Evolutionary conservation across 2,888 invertebrate species (phyloP), one percentile per base, ranked within the genome.

Genomic region (Parnassius smintheus): DNA sequence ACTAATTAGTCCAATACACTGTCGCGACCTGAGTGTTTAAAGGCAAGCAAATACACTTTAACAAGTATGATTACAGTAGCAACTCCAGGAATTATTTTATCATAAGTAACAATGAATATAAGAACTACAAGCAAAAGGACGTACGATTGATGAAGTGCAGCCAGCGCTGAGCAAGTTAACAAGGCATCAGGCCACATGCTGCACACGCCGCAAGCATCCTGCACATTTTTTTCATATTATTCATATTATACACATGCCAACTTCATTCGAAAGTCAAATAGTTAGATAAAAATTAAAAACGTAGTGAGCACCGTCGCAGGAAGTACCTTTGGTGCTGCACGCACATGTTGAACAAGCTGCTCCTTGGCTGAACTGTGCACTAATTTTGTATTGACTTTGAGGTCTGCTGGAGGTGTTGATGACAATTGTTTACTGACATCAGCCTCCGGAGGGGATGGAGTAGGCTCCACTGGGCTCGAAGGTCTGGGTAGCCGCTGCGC

Each of bases 391-490:
- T 46, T 46, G 9, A 42, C 35, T 2, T 13, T 35, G 52, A 11
- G 50, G 4, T 42, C 50, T 3, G 42, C 12, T 1, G 25, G 25
- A 9, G 45, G 35, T 45, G 25, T 10, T 12, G 18, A 41, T 11
- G 50, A 44, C 12, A 13, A n/a, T 13, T 54, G 54, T 54, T 42
- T 42, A 22, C 18, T 0, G 13, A 18, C 13, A 25, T 42, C 41
- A 22, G 56, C 59, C 59, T 48, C 65, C 51, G 59, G 62, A 59
- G 42, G 57, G 52, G 13, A 54, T 11, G 10, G 65, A 59, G 9
- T 42, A 60, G 42, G 57, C 65, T 66, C 49, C 1, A 49, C 49
- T 49, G 70, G 74, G 53, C 72, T 73, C 58, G 72, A 72, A 13
- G 73, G 72, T 13, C 59, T 65, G 52, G 48, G 61, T 53, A 56